These are phyloP conservation scores for Deroplatys truncata DNA, from an alignment of 2,888 invertebrate species.

Conservation along the genomic window DNA sequence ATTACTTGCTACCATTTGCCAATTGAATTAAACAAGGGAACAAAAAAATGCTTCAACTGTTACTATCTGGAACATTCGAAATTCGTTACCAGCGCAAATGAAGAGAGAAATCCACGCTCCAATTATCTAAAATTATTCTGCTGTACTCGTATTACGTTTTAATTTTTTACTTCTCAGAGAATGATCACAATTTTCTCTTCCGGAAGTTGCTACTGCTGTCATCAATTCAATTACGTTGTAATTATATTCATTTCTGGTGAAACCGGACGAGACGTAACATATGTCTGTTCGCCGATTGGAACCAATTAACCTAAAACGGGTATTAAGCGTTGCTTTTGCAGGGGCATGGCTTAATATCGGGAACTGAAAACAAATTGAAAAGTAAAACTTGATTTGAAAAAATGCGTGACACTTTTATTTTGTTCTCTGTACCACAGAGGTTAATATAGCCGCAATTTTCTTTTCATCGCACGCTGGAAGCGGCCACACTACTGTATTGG, in stretches of 20 bases:
- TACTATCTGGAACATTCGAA: neutral
- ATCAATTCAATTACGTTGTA: neutral
- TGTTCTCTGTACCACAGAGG: neutral
- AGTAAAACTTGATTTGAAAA: neutral
- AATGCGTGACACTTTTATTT: neutral
- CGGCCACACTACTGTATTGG: neutral
- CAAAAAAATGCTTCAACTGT: neutral
- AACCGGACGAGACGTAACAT: neutral
- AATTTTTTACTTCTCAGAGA: neutral
- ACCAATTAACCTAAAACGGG: neutral
- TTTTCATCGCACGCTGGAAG: neutral
- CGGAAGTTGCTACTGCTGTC: neutral
- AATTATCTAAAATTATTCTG: neutral
- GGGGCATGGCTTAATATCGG: neutral
- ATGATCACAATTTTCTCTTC: neutral
- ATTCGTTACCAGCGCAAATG: neutral
- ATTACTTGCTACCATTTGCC: neutral
- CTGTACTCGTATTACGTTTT: neutral
- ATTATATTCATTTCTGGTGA: neutral
- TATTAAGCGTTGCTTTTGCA: neutral
- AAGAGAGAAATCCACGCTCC: neutral
- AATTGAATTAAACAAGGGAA: neutral
- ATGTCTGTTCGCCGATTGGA: neutral
- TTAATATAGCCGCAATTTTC: neutral
- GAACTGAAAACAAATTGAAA: neutral